Base-by-base conservation (phyloP, 1,140 invertebrate genomes). In the Diplogasteroides magnus region DNA sequence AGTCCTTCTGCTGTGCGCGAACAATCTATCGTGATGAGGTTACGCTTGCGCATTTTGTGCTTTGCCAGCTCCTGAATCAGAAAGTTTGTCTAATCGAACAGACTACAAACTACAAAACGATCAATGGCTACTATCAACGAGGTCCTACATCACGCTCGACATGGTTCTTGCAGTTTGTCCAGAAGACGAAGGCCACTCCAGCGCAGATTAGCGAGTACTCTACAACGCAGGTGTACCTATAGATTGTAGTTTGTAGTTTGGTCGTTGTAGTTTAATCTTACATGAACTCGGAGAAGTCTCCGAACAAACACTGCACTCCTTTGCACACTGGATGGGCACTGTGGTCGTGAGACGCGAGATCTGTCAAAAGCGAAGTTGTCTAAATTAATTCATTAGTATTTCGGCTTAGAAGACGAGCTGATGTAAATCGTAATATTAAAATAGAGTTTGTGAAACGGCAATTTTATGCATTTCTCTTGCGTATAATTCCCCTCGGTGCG, bases 101-200 rank as follows among this genome's bases (percentile, higher is more conserved):
- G n/a, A n/a, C n/a, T n/a, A n/a, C n/a, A n/a, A n/a, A n/a, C n/a
- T n/a, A n/a, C n/a, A n/a, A n/a, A n/a, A n/a, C n/a, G n/a, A n/a
- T n/a, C n/a, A n/a, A n/a, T n/a, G n/a, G n/a, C n/a, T n/a, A n/a
- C n/a, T n/a, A n/a, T n/a, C n/a, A n/a, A n/a, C n/a, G n/a, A n/a
- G n/a, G n/a, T n/a, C n/a, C n/a, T n/a, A n/a, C n/a, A n/a, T n/a
- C n/a, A 6, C 37, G 6, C 19, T 48, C 37, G 6, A 6, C 37
- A 19, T 48, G 37, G 6, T 11, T 19, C 19, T 19, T 19, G 19
- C 37, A 25, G 37, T 65, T 72, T 2, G 61, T 60, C 70, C 70
- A 72, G 48, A 72, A 72, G n/a, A 72, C 70, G 23, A 72, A 72
- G 0, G 70, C 70, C 25, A 72, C 70, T 29, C 70, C 70, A 29